phyloP scores from a whole-genome alignment of 64 coral and sea anemone species.

The Montipora sp. region DNA sequence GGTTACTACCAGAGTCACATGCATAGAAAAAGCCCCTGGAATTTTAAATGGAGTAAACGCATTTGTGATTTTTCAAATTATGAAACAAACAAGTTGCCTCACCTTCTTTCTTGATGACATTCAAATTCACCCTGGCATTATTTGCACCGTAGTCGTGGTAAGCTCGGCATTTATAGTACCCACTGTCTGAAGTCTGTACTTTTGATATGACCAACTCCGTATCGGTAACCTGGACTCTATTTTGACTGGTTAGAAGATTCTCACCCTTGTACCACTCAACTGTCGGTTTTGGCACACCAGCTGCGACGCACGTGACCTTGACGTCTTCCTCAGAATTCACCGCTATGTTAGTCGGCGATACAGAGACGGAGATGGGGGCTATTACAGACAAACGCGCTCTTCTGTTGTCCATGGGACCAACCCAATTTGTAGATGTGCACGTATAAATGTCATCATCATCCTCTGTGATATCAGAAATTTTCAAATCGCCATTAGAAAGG shows the following conservation, averaged over 20 bases:
- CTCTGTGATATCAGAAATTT: conserved; percentile 25
- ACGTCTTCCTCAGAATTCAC: conserved; percentile 40
- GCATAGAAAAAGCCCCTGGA: too few species aligned
- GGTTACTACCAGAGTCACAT: too few species aligned
- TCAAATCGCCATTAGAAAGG: conserved; percentile 63
- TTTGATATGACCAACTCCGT: conserved; percentile 39
- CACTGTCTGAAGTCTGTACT: conserved; percentile 38
- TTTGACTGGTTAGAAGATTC: background rate
- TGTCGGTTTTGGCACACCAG: conserved; percentile 67
- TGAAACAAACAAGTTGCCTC: background rate
- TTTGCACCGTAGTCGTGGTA: conserved; percentile 45
- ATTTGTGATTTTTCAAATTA: background rate
- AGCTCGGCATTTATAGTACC: conserved; percentile 66
- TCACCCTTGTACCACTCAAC: conserved; percentile 81
- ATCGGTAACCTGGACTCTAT: background rate
- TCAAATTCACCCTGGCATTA: conserved; percentile 27
- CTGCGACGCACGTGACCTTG: conserved; percentile 29
- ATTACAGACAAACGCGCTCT: conserved; percentile 54
- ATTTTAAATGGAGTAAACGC: too few species aligned
- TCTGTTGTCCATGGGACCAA: conserved; percentile 22
- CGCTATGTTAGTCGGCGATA: conserved; percentile 17
- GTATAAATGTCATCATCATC: conserved; percentile 69
- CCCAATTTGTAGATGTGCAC: conserved; percentile 69
- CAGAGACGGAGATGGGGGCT: conserved; percentile 49
- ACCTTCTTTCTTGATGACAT: conserved; percentile 67